Evolutionary conservation across 1,140 invertebrate species (phyloP).

Genomic region (Conopomorpha cramerella): DNA sequence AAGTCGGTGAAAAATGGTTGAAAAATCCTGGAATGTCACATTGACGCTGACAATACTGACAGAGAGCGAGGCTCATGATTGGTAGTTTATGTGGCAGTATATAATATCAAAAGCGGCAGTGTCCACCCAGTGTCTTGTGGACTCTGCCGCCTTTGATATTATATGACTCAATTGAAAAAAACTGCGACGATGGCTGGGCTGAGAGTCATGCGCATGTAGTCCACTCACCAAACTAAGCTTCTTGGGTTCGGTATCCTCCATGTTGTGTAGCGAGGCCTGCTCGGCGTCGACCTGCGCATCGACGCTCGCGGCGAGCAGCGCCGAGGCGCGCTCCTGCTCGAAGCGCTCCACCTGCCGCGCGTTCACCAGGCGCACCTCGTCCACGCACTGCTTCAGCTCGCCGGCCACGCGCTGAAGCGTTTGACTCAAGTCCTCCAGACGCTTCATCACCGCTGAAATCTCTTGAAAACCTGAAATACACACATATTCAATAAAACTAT

Average conservation of each 20-base stretch:
- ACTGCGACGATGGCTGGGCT: too few relatives aligned
- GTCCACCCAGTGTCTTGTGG: too few relatives aligned
- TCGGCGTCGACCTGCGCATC: constrained; percentile 62
- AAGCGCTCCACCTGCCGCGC: constrained; percentile 65
- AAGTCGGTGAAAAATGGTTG: too few relatives aligned
- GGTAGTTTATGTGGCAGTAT: too few relatives aligned
- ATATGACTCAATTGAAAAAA: too few relatives aligned
- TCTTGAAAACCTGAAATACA: constrained; percentile 44
- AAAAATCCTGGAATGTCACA: too few relatives aligned
- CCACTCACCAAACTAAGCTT: constrained; percentile 18
- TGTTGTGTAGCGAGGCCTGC: constrained; percentile 7
- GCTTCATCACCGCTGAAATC: constrained; percentile 65
- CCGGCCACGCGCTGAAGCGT: constrained; percentile 68
- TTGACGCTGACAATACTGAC: too few relatives aligned
- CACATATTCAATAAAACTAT: constrained; percentile 1
- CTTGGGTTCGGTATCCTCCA: constrained; percentile 17
- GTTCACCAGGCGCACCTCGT: constrained; percentile 68
- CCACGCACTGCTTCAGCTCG: constrained; percentile 70
- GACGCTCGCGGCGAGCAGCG: constrained; percentile 67
- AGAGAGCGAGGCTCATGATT: too few relatives aligned
- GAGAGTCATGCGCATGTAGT: too few relatives aligned
- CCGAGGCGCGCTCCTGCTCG: constrained; percentile 71
- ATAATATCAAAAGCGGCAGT: too few relatives aligned
- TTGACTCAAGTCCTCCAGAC: constrained; percentile 70
- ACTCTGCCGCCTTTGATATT: too few relatives aligned